Percentiles rank a stretch among this genome's conserved stretches.
phyloP scores from a whole-genome alignment of 2,797 vertebrate genomes.

The Coranthus polyacanthus region DNA sequence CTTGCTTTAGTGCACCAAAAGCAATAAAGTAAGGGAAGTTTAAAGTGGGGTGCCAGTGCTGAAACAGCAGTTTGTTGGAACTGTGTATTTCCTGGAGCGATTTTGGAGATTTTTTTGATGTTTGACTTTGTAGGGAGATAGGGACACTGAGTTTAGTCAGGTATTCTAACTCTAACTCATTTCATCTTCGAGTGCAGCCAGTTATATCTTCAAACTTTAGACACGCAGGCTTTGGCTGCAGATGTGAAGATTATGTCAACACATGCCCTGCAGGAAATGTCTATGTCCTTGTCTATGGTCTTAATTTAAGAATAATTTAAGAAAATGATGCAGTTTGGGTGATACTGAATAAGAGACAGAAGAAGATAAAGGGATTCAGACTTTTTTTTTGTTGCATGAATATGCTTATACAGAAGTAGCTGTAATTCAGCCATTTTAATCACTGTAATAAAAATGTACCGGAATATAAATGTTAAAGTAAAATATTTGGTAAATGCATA shows the following conservation, averaged over 20 bases:
- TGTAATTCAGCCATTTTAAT: constrained; percentile 3
- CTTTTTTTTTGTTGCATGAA: neutral
- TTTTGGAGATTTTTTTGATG: constrained; percentile 54
- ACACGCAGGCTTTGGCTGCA: constrained; percentile 31
- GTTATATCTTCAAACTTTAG: constrained; percentile 28
- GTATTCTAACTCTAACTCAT: constrained; percentile 12
- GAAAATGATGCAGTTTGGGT: constrained; percentile 10
- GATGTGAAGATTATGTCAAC: constrained; percentile 54
- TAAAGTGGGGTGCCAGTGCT: constrained; percentile 60
- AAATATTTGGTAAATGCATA: constrained; percentile 12
- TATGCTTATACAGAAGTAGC: neutral
- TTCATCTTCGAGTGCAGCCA: no score
- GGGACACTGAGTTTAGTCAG: constrained; percentile 4
- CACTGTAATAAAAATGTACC: constrained; percentile 5
- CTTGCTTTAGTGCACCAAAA: constrained; percentile 47
- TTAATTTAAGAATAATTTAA: constrained; percentile 47
- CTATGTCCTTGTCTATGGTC: constrained; percentile 31
- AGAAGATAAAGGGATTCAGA: constrained; percentile 7
- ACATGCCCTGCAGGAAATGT: constrained; percentile 46
- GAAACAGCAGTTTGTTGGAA: constrained; percentile 74
- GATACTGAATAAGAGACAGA: neutral
- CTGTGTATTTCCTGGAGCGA: constrained; percentile 55
- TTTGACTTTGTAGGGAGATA: constrained; percentile 59
- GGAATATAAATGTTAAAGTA: constrained; percentile 1
- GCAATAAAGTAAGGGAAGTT: constrained; percentile 67